These are phyloP conservation scores for Vanessa cardui DNA, from an alignment of 2,888 invertebrate genomes.

Conservation along the genomic window DNA sequence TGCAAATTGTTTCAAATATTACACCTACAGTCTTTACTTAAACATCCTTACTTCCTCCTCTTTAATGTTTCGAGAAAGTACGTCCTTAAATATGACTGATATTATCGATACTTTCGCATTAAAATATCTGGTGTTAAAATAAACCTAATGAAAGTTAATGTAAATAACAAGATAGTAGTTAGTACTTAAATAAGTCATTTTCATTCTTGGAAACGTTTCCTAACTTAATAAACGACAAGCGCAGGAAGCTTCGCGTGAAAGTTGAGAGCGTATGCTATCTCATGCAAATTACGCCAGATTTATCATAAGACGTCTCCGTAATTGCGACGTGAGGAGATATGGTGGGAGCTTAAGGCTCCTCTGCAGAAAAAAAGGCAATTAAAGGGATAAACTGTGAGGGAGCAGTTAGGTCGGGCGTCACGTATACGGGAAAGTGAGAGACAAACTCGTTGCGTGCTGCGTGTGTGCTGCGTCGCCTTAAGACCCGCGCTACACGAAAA, in stretches of 20 bases:
- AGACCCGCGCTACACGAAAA: slow-evolving; percentile 74
- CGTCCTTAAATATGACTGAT: no score
- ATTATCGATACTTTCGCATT: not conserved
- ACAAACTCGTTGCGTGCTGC: slow-evolving; percentile 51
- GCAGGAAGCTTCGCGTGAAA: slow-evolving; percentile 80
- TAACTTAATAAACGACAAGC: slow-evolving; percentile 81
- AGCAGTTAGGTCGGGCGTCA: slow-evolving; percentile 76
- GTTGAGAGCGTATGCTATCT: slow-evolving; percentile 83
- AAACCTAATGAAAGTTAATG: slow-evolving; percentile 63
- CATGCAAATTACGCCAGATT: slow-evolving; percentile 83
- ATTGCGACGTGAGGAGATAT: slow-evolving; percentile 83
- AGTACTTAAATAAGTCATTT: slow-evolving; percentile 80
- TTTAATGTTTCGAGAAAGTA: not conserved
- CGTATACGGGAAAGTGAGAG: slow-evolving; percentile 54
- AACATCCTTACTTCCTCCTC: slow-evolving; percentile 22
- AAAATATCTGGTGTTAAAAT: slow-evolving; percentile 38
- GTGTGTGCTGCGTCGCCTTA: slow-evolving; percentile 65
- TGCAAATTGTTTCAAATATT: slow-evolving; percentile 58
- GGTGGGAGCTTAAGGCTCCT: slow-evolving; percentile 76
- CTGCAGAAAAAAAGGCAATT: slow-evolving; percentile 81
- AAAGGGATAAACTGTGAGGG: slow-evolving; percentile 81
- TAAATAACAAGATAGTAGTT: slow-evolving; percentile 58
- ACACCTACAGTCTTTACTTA: slow-evolving; percentile 41
- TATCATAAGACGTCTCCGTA: slow-evolving; percentile 83
- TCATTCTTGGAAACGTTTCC: slow-evolving; percentile 79